Conservation (phyloP, 2,113 vertebrate genomes). For the Cynoglossus semilaevis region DNA sequence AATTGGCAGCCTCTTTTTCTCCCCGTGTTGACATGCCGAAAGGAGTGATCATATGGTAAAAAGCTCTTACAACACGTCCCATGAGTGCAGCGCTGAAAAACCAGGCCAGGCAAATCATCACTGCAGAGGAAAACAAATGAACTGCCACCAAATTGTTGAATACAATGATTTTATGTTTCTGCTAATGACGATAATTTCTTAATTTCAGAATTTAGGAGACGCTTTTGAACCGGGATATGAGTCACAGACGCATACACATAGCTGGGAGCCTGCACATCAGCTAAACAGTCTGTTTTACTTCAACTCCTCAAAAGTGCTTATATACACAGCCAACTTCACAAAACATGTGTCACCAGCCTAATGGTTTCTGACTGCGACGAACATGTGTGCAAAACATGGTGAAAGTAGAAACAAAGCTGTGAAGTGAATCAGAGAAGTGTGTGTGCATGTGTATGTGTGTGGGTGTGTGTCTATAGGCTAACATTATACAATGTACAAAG, state of each 20-base stretch:
- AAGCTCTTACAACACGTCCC: conserved; percentile 8
- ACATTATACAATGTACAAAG: conserved; percentile 44
- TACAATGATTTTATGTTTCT: not conserved
- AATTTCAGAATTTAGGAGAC: not conserved
- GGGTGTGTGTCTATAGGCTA: conserved; percentile 27
- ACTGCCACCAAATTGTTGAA: not conserved
- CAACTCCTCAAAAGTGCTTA: conserved; percentile 1
- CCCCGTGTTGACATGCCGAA: not conserved
- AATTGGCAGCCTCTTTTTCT: conserved; percentile 2
- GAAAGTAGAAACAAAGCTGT: conserved; percentile 9
- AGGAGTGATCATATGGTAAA: conserved; percentile 12
- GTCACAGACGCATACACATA: not conserved
- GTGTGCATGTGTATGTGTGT: conserved; percentile 5
- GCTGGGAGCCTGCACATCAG: not conserved
- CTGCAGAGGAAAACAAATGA: not conserved
- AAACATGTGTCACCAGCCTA: conserved; percentile 28
- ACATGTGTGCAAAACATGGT: conserved; percentile 49
- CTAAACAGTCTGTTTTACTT: conserved; percentile 3
- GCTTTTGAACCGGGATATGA: not conserved
- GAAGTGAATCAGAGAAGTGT: conserved; percentile 29
- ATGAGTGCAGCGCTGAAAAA: conserved; percentile 5
- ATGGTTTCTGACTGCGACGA: conserved; percentile 12
- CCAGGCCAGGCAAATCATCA: not conserved
- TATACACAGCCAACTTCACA: conserved; percentile 6
- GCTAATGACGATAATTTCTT: not conserved